Conservation (phyloP, 1,140 invertebrate genomes). For the Tetranychus cinnabarinus region DNA sequence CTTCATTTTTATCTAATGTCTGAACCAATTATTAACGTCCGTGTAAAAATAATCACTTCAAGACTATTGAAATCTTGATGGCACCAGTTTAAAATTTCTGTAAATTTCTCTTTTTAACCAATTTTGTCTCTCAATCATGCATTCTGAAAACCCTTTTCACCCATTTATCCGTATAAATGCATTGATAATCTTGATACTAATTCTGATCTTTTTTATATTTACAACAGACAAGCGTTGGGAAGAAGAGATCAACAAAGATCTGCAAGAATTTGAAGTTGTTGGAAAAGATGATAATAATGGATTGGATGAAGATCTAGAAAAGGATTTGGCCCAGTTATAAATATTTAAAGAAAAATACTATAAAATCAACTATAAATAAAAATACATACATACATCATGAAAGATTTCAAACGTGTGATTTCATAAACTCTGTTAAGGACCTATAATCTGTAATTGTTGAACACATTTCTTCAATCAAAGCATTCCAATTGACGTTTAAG, state of each 20-base stretch:
- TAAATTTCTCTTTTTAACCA: not conserved
- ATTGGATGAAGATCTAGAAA: constrained; percentile 11
- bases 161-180: not conserved
- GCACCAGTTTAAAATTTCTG: not conserved
- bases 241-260: constrained; percentile 66
- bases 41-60: no score
- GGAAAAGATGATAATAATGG: constrained; percentile 21
- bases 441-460: no score
- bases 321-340: constrained; percentile 16
- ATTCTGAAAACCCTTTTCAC: not conserved
- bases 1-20: no score
- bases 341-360: not conserved
- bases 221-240: constrained; percentile 64
- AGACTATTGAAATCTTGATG: not conserved
- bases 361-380: no score
- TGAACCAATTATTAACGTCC: no score
- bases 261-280: constrained; percentile 75
- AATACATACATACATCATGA: no score
- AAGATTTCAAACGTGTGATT: no score
- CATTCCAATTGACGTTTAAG: no score
- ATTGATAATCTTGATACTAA: not conserved
- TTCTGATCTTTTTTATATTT: not conserved
- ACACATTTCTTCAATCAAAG: no score
- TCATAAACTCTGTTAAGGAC: no score
- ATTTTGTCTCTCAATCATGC: not conserved